Conservation (phyloP, 2,113 vertebrate species). For the Coryphaenoides rupestris region DNA sequence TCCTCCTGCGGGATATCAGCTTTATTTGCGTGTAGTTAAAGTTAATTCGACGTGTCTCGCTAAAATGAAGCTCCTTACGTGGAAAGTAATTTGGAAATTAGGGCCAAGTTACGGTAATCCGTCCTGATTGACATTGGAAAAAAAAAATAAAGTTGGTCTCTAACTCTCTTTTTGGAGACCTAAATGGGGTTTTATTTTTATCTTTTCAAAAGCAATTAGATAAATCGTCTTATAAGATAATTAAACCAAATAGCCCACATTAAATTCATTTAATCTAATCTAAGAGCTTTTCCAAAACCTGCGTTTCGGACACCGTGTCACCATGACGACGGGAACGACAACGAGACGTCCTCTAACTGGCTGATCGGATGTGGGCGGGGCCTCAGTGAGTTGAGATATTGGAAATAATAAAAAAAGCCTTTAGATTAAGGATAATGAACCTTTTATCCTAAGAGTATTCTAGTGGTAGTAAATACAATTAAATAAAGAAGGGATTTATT, state of each 20-base stretch:
- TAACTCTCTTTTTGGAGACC: not conserved
- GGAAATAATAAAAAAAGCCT: not conserved
- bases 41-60: slow-evolving; percentile 45
- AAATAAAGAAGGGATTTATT: not conserved
- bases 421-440: not conserved
- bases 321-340: too few species aligned
- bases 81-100: slow-evolving; percentile 63
- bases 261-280: slow-evolving; percentile 44
- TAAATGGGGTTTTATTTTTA: too few species aligned
- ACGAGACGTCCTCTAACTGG: not conserved
- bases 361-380: not conserved
- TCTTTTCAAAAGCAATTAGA: slow-evolving; percentile 72
- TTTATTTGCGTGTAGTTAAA: slow-evolving; percentile 73
- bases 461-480: not conserved
- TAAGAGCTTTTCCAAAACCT: slow-evolving; percentile 29
- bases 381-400: not conserved
- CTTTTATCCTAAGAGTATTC: not conserved
- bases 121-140: not conserved
- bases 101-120: slow-evolving; percentile 18
- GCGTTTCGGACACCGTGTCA: slow-evolving; percentile 14
- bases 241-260: slow-evolving; percentile 34
- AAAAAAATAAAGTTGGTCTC: not conserved
- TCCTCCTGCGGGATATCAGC: slow-evolving; percentile 72
- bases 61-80: slow-evolving; percentile 73
- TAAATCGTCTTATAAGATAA: slow-evolving; percentile 66